phyloP scores from a whole-genome alignment of 1,140 invertebrate species.

The Drosophila virilis region DNA sequence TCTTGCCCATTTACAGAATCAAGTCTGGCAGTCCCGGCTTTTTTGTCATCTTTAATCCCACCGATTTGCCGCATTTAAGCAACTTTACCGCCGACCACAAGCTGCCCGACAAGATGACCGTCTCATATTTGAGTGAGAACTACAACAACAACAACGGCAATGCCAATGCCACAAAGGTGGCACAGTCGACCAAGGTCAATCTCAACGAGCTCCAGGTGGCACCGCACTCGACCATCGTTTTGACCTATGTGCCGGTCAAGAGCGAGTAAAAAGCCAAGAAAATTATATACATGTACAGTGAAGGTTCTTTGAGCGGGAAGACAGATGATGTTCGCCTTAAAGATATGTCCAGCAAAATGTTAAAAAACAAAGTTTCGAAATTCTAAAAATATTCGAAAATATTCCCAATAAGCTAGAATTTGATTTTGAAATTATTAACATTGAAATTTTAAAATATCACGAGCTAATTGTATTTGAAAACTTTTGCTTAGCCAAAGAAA shows the following conservation, averaged over 20 bases:
- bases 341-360: too few relatives aligned
- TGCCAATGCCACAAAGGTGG: conserved; percentile 78
- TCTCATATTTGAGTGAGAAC: conserved; percentile 86
- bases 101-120: conserved; percentile 86
- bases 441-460: too few relatives aligned
- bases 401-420: too few relatives aligned
- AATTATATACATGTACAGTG: conserved; percentile 12
- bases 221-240: conserved; percentile 84
- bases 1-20: conserved; percentile 84
- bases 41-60: conserved; percentile 88
- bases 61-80: conserved; percentile 81
- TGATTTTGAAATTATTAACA: too few relatives aligned
- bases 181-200: conserved; percentile 48
- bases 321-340: not conserved
- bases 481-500: too few relatives aligned
- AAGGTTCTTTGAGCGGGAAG: not conserved
- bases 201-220: conserved; percentile 77
- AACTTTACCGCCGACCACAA: conserved; percentile 84
- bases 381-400: too few relatives aligned
- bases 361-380: too few relatives aligned
- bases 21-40: conserved; percentile 89
- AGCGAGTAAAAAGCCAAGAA: conserved; percentile 45
- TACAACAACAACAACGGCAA: conserved; percentile 83
- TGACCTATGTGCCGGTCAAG: conserved; percentile 85
- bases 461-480: too few relatives aligned